Evolutionary conservation across 2,888 invertebrate species (phyloP), one percentile per base, ranked within the genome.

Genomic region (Diplolepis rosae): DNA sequence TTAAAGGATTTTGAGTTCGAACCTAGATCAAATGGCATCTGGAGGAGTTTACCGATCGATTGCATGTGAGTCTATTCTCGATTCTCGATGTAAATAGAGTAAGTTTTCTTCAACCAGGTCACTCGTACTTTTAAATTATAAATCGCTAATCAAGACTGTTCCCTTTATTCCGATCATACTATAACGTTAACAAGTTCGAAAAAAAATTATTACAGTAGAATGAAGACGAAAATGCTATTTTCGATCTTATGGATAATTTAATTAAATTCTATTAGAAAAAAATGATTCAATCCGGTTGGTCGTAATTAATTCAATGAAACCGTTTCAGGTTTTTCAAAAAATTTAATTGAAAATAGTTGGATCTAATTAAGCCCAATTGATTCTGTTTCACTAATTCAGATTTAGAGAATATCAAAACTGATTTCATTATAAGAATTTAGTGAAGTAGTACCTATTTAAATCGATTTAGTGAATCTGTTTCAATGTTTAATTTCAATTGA

Each of bases 31-130:
- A 39, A 24, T 32, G 61, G 61, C 32, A 39, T 24, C 24, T 61
- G 61, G 61, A 61, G 61, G n/a, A 61, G 35, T 5, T 22, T 39
- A 39, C 61, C 35, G 35, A 61, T 61, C 61, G 39, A 61, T 61
- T 61, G 24, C 35, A 61, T 61, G 61, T 61, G 39, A 61, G 61
- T 61, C 35, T 22, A 61, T 61, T 61, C 61, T 61, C 35, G 24
- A 61, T 61, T 39, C 13, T 24, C 24, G 35, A 24, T 61, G 39
- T 61, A 35, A 39, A 39, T 61, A 61, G 22, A 61, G 7, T 35
- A 27, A 24, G 32, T n/a, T 61, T 39, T 30, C 4, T 39, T n/a
- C 24, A 61, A 61, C 24, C 24, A 24, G 61, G 61, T 61, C 61
- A 61, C n/a, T 35, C 11, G 24, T 22, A 35, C 24, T 24, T 61